A percentile compares a stretch with the other conserved stretches of the same genome.
phyloP scores from a whole-genome alignment of 2,888 invertebrate genomes.

The Drymonia ruficornis region DNA sequence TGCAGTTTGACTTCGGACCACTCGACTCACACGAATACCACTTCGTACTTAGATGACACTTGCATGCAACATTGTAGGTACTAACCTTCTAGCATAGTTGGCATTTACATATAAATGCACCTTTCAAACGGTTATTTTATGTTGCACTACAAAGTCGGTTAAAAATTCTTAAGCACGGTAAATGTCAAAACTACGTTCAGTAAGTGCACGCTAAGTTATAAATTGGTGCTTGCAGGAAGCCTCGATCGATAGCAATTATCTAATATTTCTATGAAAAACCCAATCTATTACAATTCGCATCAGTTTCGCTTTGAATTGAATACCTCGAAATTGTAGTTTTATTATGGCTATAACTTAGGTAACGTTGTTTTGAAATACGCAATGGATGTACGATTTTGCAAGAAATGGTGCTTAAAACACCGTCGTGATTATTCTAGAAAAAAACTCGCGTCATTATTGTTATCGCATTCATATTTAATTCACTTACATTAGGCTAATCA shows the following conservation, averaged over 20 bases:
- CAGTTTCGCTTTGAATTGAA: background rate
- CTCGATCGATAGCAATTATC: too few relatives aligned
- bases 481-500: constrained; percentile 18
- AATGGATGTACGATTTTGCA: too few relatives aligned
- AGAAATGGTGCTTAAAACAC: too few relatives aligned
- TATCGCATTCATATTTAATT: constrained; percentile 11
- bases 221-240: too few relatives aligned
- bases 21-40: background rate
- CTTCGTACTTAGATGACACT: background rate
- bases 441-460: too few relatives aligned
- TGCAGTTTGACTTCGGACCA: background rate
- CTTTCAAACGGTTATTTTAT: background rate
- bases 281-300: background rate
- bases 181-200: background rate
- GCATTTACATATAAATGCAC: background rate
- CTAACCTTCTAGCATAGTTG: background rate
- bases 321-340: background rate
- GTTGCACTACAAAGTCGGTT: background rate
- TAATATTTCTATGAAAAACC: too few relatives aligned
- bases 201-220: background rate
- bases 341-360: background rate
- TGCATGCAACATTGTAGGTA: background rate
- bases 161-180: background rate
- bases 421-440: too few relatives aligned
- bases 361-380: too few relatives aligned